A percentile compares a stretch with the other conserved stretches of the same genome.
Conservation (phyloP, 37 sponge, comb jelly and placozoan species). For the Hormiphora californensis region DNA sequence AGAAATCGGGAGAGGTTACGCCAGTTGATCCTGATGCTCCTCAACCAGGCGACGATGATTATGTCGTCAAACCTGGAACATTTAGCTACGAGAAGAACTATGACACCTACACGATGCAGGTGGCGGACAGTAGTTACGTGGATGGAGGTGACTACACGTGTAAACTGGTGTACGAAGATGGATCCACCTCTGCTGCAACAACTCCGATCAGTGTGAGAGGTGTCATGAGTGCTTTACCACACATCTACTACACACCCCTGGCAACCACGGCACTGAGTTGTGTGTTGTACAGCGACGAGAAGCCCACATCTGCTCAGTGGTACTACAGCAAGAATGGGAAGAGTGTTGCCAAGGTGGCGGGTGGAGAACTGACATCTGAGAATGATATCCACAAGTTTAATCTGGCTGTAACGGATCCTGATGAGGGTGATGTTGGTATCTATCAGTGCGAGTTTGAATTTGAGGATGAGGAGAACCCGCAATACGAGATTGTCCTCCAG, state of each 20-base stretch:
- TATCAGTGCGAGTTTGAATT: background rate
- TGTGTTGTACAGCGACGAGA: background rate
- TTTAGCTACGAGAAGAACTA: background rate
- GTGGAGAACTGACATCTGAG: background rate
- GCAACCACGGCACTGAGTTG: background rate
- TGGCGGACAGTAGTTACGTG: background rate
- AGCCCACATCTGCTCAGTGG: background rate
- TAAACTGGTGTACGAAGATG: background rate
- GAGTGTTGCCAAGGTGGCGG: background rate
- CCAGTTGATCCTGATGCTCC: background rate
- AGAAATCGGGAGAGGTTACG: background rate
- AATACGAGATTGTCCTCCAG: background rate
- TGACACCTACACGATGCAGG: background rate
- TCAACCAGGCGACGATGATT: conserved; percentile 9
- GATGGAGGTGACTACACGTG: conserved; percentile 22
- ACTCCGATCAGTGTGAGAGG: background rate
- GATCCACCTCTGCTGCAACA: background rate
- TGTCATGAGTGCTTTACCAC: background rate
- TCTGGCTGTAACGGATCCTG: background rate
- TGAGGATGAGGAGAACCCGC: background rate
- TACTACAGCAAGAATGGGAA: background rate
- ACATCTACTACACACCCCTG: background rate
- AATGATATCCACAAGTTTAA: background rate
- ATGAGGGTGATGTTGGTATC: background rate
- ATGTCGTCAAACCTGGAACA: background rate